Evolutionary conservation across 2,888 invertebrate species (phyloP), one percentile per base, ranked within the genome.

Genomic region (Aspidiotus rigidus): DNA sequence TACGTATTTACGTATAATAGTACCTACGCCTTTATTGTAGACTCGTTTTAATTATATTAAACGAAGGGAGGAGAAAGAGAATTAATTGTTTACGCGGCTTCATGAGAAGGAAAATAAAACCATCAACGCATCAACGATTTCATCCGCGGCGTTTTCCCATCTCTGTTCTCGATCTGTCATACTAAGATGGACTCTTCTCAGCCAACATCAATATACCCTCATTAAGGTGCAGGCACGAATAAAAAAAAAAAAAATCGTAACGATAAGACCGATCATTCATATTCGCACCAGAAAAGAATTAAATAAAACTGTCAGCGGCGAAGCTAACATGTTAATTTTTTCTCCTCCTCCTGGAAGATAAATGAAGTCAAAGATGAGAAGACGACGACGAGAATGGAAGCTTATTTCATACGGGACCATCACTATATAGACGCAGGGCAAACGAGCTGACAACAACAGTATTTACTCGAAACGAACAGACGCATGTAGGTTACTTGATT

Each of bases 401-500:
- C 28, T 28, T 28, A 28, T 28, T 28, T 28, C 28, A 28, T 28
- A 28, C 28, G 28, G 28, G 28, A 28, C 28, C 28, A 28, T 28
- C 28, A 28, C 28, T 28, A 3, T 28, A 28, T 5, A 28, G 5
- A 28, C 28, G 28, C 28, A 28, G 28, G 28, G 28, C 28, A 28
- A 28, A 28, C 28, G 28, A 10, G 9, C 28, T 28, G 28, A 17
- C 13, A 60, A 8, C 39, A 40, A 60, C 60, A 60, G 60, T 28
- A 9, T 9, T 10, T 40, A 40, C 42, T 62, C 9, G 62, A 41
- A 59, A 62, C 9, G 40, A 62, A 62, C 42, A n/a, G 62, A 62
- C 62, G 62, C 62, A 62, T 62, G 62, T 62, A 62, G 62, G 62
- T 62, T 62, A 62, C 62, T 42, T 62, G 44, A 42, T 62, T 62